phyloP scores from a whole-genome alignment of 2,888 invertebrate species.

The Carabus problematicus region DNA sequence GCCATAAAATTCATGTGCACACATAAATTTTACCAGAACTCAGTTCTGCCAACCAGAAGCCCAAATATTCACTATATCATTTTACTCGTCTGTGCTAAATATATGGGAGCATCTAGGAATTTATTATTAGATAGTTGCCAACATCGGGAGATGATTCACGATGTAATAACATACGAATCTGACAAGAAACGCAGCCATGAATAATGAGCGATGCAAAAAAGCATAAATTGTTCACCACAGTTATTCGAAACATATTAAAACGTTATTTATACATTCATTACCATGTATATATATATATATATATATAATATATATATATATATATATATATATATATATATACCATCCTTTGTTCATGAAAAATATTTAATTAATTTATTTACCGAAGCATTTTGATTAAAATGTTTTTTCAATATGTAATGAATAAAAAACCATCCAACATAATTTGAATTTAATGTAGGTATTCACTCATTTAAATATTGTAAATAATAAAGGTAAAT shows the following conservation, averaged over 20 bases:
- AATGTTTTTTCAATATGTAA: no score
- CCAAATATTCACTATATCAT: conserved; percentile 40
- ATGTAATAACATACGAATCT: conserved; percentile 34
- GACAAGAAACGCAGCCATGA: conserved; percentile 9
- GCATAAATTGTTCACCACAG: background rate
- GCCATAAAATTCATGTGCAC: conserved; percentile 27
- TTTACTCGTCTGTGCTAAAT: conserved; percentile 36
- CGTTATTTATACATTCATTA: background rate
- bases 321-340: no score
- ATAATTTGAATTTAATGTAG: no score
- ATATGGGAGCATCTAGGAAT: conserved; percentile 41
- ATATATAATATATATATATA: no score
- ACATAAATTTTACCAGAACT: conserved; percentile 31
- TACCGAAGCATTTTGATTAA: no score
- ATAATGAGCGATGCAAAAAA: conserved; percentile 2
- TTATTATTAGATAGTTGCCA: conserved; percentile 41
- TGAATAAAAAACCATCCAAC: no score
- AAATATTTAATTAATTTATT: no score
- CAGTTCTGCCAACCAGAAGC: conserved; percentile 27
- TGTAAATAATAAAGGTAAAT: no score
- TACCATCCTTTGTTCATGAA: no score
- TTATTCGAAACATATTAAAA: background rate
- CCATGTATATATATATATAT: no score
- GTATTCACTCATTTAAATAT: no score
- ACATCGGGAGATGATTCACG: conserved; percentile 32